Conservation (phyloP, 2,888 invertebrate species). For the Conistra vaccinii region DNA sequence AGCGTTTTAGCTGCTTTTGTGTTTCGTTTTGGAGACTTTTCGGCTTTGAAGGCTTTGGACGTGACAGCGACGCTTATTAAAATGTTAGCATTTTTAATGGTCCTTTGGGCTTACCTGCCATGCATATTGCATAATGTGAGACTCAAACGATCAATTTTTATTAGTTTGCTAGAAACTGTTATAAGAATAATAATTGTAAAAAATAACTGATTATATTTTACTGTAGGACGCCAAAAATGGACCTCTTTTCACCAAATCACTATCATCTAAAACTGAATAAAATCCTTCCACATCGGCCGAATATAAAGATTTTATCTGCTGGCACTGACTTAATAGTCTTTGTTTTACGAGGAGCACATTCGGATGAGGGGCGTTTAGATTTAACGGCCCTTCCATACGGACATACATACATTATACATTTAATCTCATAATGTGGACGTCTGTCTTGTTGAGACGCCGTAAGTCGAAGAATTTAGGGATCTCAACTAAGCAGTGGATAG, state of each 20-base stretch:
- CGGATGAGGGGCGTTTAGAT: constrained; percentile 69
- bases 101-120: constrained; percentile 4
- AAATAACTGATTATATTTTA: neutral
- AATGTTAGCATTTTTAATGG: constrained; percentile 29
- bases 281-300: constrained; percentile 31
- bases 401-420: constrained; percentile 59
- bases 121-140: constrained; percentile 7
- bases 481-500: constrained; percentile 10
- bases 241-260: constrained; percentile 24
- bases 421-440: constrained; percentile 55
- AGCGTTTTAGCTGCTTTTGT: constrained; percentile 53
- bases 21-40: constrained; percentile 46
- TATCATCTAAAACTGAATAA: constrained; percentile 41
- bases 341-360: constrained; percentile 74
- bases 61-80: constrained; percentile 42
- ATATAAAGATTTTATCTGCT: constrained; percentile 59
- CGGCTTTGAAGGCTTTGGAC: constrained; percentile 41
- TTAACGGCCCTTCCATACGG: constrained; percentile 64
- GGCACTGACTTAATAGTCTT: constrained; percentile 69
- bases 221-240: neutral
- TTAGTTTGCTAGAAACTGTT: neutral
- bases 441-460: constrained; percentile 26
- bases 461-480: constrained; percentile 35
- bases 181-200: neutral
- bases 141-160: neutral